Evolutionary conservation across 2,113 vertebrate genomes (phyloP), one percentile per base, ranked within the genome.

Genomic region (Vanacampus margaritifer): DNA sequence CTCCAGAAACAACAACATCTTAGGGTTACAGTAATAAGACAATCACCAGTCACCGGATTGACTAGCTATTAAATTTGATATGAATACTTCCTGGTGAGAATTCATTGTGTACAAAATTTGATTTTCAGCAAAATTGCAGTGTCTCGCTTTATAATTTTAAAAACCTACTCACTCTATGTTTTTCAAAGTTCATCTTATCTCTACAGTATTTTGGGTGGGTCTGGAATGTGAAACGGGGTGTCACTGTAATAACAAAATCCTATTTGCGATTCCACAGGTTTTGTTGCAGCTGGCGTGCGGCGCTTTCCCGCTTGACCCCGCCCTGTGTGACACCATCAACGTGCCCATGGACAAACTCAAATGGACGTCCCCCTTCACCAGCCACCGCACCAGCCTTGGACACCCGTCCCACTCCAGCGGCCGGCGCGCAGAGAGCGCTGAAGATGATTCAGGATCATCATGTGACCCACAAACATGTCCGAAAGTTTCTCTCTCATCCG

Each of bases 311-410:
- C 78, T 99, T 68, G 94, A 93, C 65, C 54, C 78, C 0, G 92
- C 93, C 58, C 93, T 99, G 83, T 98, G 93, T 0, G 69, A 93
- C 0, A 91, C 94, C 37, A 79, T 92, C 50, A 91, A 69, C 8
- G 94, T 98, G 74, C 95, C 95, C 74, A 93, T 97, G 93, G 94
- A 97, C 83, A 98, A 98, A 81, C 91, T 99, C 16, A 96, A 94
- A 87, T 94, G 97, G 96, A 95, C 94, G 0, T 98, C 97, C 0
- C 97, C 96, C 0, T 98, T 99, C 6, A 45, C 82, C 79, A 93
- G 93, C 83, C 97, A 98, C 86, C 94, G 96, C 62, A 75, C 84
- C 71, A 92, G 93, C 43, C 84, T 93, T 65, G 86, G 91, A 6
- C 85, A 93, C 81, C 80, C 80, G 50, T 93, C 92, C 7, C 81